Evolutionary conservation across 2,888 invertebrate species (phyloP), one percentile per base, ranked within the genome.

Genomic region (Lepas anatifera): DNA sequence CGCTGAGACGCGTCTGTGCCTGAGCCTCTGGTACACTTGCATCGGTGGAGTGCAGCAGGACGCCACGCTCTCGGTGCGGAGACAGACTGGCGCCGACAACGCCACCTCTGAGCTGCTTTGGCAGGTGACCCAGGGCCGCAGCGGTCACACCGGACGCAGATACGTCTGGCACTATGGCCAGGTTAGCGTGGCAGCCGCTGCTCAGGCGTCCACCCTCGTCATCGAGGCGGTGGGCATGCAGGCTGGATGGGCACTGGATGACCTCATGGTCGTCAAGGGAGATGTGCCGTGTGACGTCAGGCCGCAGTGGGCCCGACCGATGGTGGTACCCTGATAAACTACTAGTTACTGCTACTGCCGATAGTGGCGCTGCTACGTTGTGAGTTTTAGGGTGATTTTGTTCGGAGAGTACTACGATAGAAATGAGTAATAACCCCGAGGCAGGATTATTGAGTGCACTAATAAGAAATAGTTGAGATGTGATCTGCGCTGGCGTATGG

Each of bases 211-310:
- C 4, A n/a, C 27, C 4, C n/a, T 66, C 39, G 41, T 39, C 11
- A 66, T 66, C 66, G 37, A 66, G 25, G 66, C 66, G 13, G 27
- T 66, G 13, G 66, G 66, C n/a, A 66, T 39, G 66, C 66, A 66
- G 66, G 66, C 66, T 25, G 66, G 66, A 25, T 66, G 39, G 25
- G 66, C 66, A 10, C 25, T 66, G 16, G 66, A 66, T 25, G 66
- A 66, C 66, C 27, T 66, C 41, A 37, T 22, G 18, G 35, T 7
- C 10, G 35, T 58, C 13, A 18, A 2, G 1, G 58, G 35, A 3
- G 35, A 58, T 32, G 22, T n/a, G 22, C 32, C 35, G 35, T 58
- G 58, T 10, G 13, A 7, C 8, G 0, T 35, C 7, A 29, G 58
- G 58, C 58, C 58, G 4, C 32, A 22, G 11, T 58, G 58, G 58